These are phyloP conservation scores for Fulmarus glacialis DNA, from an alignment of 2,113 vertebrate species.

Conservation along the genomic window DNA sequence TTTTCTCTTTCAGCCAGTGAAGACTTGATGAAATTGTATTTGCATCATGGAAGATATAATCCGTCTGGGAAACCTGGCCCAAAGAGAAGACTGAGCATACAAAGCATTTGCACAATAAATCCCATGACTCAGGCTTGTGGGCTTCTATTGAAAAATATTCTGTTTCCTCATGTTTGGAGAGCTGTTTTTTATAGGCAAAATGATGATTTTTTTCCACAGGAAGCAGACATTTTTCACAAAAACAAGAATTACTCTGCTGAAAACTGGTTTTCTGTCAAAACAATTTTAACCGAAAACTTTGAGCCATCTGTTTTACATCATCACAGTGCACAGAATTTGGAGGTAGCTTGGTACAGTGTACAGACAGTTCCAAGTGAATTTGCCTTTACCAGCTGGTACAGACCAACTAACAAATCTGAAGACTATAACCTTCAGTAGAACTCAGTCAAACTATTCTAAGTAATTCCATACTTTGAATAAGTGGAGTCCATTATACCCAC, in stretches of 20 bases:
- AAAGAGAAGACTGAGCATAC: neutral
- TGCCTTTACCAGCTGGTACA: neutral
- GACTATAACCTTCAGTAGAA: neutral
- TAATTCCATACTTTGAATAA: neutral
- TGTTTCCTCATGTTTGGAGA: neutral
- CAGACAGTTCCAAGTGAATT: neutral
- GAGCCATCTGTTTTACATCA: slow-evolving; percentile 30
- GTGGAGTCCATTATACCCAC: neutral
- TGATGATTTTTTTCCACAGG: neutral
- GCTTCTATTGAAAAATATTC: neutral
- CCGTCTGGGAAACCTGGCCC: neutral
- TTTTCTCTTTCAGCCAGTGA: neutral
- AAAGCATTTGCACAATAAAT: neutral
- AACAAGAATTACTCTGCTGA: neutral
- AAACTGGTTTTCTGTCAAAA: slow-evolving; percentile 40
- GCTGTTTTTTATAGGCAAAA: neutral
- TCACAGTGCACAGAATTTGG: neutral
- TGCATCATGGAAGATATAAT: neutral
- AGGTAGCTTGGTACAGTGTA: neutral
- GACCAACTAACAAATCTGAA: neutral
- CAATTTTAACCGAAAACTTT: neutral
- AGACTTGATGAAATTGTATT: neutral
- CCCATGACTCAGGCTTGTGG: neutral
- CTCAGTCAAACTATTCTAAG: neutral
- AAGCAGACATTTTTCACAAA: slow-evolving; percentile 2